Evolutionary conservation across 2,797 vertebrate genomes (phyloP).

Genomic region (Hozukius guyotensis): DNA sequence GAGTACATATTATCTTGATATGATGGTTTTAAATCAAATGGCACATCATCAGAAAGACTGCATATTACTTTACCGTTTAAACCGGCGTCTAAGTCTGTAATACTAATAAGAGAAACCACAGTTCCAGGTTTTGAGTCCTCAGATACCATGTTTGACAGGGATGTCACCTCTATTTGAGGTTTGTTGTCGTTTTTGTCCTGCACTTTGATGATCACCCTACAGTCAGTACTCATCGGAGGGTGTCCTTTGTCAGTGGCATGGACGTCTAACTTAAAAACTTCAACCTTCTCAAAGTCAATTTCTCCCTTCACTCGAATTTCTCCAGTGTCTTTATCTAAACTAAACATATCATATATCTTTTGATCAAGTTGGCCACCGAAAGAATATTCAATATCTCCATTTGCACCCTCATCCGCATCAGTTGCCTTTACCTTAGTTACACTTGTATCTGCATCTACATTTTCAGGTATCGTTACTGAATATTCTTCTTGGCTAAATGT

Average conservation of each 20-base stretch:
- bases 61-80: slow-evolving; percentile 67
- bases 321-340: slow-evolving; percentile 58
- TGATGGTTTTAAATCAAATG: slow-evolving; percentile 73
- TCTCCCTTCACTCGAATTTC: slow-evolving; percentile 59
- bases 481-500: slow-evolving; percentile 67
- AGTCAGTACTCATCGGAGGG: slow-evolving; percentile 60
- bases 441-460: slow-evolving; percentile 14
- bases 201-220: slow-evolving; percentile 69
- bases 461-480: slow-evolving; percentile 62
- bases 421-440: slow-evolving; percentile 57
- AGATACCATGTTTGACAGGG: slow-evolving; percentile 46
- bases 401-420: slow-evolving; percentile 66
- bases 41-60: slow-evolving; percentile 41
- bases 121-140: slow-evolving; percentile 67
- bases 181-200: slow-evolving; percentile 74
- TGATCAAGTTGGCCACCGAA: slow-evolving; percentile 44
- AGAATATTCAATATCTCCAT: slow-evolving; percentile 65
- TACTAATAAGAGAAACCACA: slow-evolving; percentile 68
- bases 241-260: slow-evolving; percentile 70
- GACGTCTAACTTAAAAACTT: slow-evolving; percentile 61
- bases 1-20: slow-evolving; percentile 73
- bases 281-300: slow-evolving; percentile 68
- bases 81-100: slow-evolving; percentile 64
- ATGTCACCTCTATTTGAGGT: slow-evolving; percentile 70
- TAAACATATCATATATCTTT: slow-evolving; percentile 50